These are phyloP conservation scores for Ceuthmochares aereus DNA, from an alignment of 2,113 vertebrate species.

Conservation along the genomic window DNA sequence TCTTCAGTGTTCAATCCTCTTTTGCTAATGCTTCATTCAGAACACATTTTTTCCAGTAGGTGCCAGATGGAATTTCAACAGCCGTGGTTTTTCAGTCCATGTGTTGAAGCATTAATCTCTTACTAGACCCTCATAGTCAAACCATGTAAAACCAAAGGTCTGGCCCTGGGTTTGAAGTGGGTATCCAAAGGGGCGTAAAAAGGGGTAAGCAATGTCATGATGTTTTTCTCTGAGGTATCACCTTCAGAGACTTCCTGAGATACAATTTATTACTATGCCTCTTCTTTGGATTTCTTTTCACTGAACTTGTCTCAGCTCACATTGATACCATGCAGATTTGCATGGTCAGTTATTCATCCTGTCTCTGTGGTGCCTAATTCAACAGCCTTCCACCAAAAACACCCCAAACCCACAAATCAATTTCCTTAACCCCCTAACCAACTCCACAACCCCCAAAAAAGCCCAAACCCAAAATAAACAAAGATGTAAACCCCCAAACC, in stretches of 20 bases:
- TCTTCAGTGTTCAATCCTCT: not conserved
- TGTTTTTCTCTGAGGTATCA: not conserved
- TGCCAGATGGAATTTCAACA: not conserved
- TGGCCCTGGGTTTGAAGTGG: not conserved
- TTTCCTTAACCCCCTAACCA: not conserved
- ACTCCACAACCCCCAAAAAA: not conserved
- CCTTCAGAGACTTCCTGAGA: not conserved
- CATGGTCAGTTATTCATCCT: not conserved
- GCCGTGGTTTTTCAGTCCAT: not conserved
- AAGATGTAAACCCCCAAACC: not conserved
- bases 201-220: not conserved
- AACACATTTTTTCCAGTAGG: not conserved
- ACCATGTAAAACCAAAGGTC: not conserved
- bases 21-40: not conserved
- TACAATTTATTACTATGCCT: not conserved
- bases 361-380: not conserved
- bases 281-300: not conserved
- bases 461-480: not conserved
- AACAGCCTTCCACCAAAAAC: not conserved
- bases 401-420: not conserved
- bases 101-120: not conserved
- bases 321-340: not conserved
- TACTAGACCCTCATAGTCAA: not conserved
- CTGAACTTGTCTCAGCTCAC: not conserved
- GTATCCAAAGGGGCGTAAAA: not conserved